Base-by-base conservation (phyloP, 2,113 vertebrate species). In the Numida meleagris region DNA sequence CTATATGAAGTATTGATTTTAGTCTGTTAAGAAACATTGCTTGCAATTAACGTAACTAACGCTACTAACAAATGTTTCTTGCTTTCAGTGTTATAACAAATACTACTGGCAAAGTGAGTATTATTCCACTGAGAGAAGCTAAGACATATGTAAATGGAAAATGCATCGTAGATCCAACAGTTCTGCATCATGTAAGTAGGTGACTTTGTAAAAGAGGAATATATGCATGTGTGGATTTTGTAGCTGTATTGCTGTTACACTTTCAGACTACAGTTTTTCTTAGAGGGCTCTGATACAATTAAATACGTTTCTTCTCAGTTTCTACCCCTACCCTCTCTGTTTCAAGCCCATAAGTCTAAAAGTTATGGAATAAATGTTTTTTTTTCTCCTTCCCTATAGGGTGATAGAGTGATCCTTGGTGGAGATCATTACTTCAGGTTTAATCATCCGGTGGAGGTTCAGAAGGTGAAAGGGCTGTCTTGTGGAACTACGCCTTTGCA, bases 371-470 rank as follows among this genome's bases (percentile, higher is more conserved):
- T 4, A 24, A 50, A 33, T n/a, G n/a, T 24, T 27, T 27, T 14
- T 43, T 45, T 5, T 1, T 10, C 4, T 15, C 5, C 40, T 36
- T 46, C 8, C n/a, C 18, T 82, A 58, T 27, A 99, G 99, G 99
- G 99, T 33, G 99, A 99, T 94, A 96, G 99, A 50, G 98, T 99
- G 83, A 98, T 99, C 96, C 98, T 99, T 9, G 99, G 99, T 31
- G 99, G 99, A 70, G 98, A 99, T 90, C 99, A 99, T 96, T 99
- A 99, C 97, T 99, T 99, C 95, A 98, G 99, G 74, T 99, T 99
- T 94, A 99, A 99, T 94, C 99, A 99, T 86, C 99, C 99, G 33
- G 93, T 97, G 34, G 99, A 99, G 93, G 99, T 99, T 94, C 98
- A 98, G 94, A 98, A 98, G 91, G 97, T 97, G 59, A 98, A 96